Evolutionary conservation across 2,888 invertebrate genomes (phyloP).

Genomic region (Bombylius major): DNA sequence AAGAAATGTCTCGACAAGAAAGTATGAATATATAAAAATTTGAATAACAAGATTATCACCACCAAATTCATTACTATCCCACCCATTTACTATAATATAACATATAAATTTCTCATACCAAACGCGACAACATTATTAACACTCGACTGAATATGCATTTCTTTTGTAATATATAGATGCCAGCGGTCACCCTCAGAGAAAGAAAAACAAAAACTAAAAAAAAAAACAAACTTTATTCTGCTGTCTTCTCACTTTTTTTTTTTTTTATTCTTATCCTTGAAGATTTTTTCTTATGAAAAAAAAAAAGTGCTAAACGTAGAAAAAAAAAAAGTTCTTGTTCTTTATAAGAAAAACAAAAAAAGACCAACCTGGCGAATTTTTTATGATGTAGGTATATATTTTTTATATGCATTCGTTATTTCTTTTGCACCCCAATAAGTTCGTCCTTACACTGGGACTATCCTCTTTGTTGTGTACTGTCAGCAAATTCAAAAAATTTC

Average conservation of each 20-base stretch:
- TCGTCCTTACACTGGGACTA: not conserved
- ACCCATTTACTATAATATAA: not conserved
- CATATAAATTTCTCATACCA: slow-evolving; percentile 4
- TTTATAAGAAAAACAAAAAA: not conserved
- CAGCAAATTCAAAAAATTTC: not conserved
- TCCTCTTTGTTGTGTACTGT: not conserved
- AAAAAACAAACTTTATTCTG: not conserved
- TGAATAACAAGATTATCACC: slow-evolving; percentile 34
- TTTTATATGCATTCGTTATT: no score
- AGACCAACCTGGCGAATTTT: not conserved
- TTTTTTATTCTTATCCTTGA: not conserved
- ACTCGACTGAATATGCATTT: slow-evolving; percentile 37
- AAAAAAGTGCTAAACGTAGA: not conserved
- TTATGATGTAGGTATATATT: not conserved
- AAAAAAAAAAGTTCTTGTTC: not conserved
- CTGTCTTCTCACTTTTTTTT: not conserved
- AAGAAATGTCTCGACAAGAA: not conserved
- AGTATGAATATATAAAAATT: slow-evolving; percentile 17
- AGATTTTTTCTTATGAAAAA: not conserved
- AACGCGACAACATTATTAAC: slow-evolving; percentile 34
- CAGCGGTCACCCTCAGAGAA: not conserved
- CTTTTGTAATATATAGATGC: slow-evolving; percentile 20
- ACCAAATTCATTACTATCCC: slow-evolving; percentile 11
- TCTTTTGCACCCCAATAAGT: not conserved
- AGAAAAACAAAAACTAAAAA: not conserved